Base-by-base conservation (phyloP, 2,888 invertebrate species). In the Salticus scenicus region DNA sequence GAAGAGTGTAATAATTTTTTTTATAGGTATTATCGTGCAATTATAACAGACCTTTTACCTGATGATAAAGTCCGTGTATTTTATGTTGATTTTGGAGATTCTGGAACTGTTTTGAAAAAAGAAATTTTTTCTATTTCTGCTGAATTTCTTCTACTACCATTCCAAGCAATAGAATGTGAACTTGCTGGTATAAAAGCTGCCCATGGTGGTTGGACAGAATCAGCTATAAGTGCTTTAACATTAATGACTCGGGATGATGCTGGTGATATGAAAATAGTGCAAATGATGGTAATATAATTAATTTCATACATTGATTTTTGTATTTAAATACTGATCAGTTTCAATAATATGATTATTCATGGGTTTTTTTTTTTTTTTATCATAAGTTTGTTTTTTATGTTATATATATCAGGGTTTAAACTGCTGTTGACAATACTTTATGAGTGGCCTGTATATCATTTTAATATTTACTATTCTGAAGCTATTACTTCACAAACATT, bases 31-130 rank as follows among this genome's bases (percentile, higher is more conserved):
- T 85, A 79, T 47, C 69, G 84, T 17, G 78, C 84, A 28, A 12
- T 47, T 24, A 20, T 85, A 30, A 70, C 69, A 8, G 64, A 79
- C 63, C 20, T 84, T 12, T 28, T 28, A 20, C 20, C 47, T 0
- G 92, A 93, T 27, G 93, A 94, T 87, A 92, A 93, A 90, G 94
- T 94, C 0, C 94, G 94, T 89, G 93, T 97, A 33, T 96, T 95
- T 91, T 97, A 94, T 91, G 93, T 97, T 75, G 97, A 98, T 92
- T 97, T 96, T 91, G 97, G 97, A 0, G 96, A 97, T 91, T 94
- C 94, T 85, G 95, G 95, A 89, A 93, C 93, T 89, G 93, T 95
- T 2, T 92, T 93, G 0, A 93, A 93, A 1, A 92, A 93, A 74
- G 94, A 95, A 87, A 91, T 97, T 14, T 94, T 94, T 88, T 95